Evolutionary conservation across 2,113 vertebrate species (phyloP).

Genomic region (Crotophaga sulcirostris): DNA sequence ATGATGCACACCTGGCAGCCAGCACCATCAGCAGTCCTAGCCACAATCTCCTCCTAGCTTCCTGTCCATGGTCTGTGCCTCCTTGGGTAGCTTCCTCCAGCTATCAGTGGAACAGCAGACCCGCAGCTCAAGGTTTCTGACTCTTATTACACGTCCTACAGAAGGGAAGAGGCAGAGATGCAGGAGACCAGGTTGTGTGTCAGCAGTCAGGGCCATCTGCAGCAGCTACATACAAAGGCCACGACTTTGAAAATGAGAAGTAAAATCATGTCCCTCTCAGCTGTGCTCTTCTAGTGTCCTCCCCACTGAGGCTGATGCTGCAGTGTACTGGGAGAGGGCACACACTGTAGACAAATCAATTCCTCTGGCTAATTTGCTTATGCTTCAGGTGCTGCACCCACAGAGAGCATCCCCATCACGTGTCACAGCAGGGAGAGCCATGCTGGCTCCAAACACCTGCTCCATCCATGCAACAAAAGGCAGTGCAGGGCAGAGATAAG

Average conservation of each 20-base stretch:
- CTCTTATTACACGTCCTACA: background rate
- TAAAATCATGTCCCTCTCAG: background rate
- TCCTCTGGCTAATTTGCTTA: background rate
- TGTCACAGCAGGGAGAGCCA: background rate
- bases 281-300: background rate
- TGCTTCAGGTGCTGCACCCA: background rate
- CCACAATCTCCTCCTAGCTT: background rate
- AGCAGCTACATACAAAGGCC: background rate
- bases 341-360: background rate
- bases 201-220: background rate
- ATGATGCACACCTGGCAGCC: background rate
- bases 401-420: background rate
- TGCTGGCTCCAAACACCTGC: background rate
- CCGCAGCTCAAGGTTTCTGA: background rate
- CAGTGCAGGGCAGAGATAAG: background rate
- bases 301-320: background rate
- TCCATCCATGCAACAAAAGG: background rate
- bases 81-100: background rate
- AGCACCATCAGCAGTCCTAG: background rate
- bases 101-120: background rate
- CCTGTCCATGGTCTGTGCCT: background rate
- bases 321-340: background rate
- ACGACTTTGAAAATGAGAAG: background rate
- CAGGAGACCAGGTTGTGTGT: background rate
- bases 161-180: background rate